Percentiles rank a stretch among this genome's conserved stretches.
Conservation (phyloP, 1,140 invertebrate genomes). For the Eueides isabella region DNA sequence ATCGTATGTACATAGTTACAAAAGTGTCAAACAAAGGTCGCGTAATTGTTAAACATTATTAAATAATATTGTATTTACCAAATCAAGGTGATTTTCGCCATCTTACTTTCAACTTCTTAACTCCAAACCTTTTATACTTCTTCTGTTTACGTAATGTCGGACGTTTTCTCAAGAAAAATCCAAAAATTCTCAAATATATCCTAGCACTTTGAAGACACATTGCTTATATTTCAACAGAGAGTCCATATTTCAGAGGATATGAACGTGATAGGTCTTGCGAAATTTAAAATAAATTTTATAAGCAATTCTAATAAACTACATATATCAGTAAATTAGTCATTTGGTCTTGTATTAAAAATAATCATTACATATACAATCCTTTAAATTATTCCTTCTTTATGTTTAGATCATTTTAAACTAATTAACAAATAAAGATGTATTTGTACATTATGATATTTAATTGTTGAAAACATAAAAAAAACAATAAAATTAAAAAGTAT, state of each 20-base stretch:
- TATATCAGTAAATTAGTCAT: neutral
- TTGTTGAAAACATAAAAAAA: too few species aligned
- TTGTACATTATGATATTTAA: too few species aligned
- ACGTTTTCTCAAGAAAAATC: conserved; percentile 48
- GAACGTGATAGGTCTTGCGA: too few species aligned
- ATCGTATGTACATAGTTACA: too few species aligned
- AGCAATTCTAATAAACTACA: too few species aligned
- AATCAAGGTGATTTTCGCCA: conserved; percentile 58
- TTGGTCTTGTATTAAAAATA: too few species aligned
- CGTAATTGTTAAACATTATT: neutral
- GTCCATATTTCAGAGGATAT: neutral
- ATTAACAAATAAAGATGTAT: too few species aligned
- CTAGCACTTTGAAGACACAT: conserved; percentile 62
- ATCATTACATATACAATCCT: too few species aligned
- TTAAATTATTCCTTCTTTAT: too few species aligned
- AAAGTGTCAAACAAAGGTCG: neutral
- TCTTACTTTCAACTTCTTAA: conserved; percentile 56
- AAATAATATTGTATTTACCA: conserved; percentile 52
- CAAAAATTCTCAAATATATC: conserved; percentile 49
- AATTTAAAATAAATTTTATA: too few species aligned
- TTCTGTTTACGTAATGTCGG: conserved; percentile 42
- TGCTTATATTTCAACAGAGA: conserved; percentile 26
- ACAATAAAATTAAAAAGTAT: too few species aligned
- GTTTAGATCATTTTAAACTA: too few species aligned
- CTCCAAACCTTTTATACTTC: conserved; percentile 65